These are phyloP conservation scores for Lasioglossum zephyrum DNA, from an alignment of 2,888 invertebrate species.

Conservation along the genomic window DNA sequence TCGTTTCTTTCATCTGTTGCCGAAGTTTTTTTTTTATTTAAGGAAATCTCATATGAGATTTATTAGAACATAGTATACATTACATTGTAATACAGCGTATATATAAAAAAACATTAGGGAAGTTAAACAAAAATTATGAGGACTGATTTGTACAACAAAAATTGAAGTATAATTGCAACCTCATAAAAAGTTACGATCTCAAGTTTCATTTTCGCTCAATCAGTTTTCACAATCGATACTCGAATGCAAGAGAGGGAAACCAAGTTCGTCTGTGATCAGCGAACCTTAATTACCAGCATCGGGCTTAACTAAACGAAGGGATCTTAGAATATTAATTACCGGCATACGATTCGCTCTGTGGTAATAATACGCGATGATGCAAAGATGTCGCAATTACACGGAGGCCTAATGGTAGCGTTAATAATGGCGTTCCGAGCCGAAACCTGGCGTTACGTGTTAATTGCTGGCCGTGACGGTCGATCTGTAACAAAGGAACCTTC, in stretches of 20 bases:
- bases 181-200: background rate
- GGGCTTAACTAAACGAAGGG: conserved; percentile 42
- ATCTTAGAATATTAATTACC: conserved; percentile 60
- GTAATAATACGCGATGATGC: conserved; percentile 47
- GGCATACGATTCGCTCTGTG: conserved; percentile 30
- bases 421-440: conserved; percentile 25
- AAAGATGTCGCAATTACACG: conserved; percentile 38
- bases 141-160: background rate
- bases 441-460: conserved; percentile 18
- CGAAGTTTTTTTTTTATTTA: too few relatives aligned
- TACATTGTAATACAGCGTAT: too few relatives aligned
- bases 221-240: background rate
- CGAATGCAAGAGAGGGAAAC: background rate
- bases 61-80: too few relatives aligned
- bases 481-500: conserved; percentile 4
- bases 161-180: background rate
- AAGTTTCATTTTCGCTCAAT: background rate
- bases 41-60: too few relatives aligned
- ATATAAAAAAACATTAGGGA: too few relatives aligned
- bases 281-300: conserved; percentile 38
- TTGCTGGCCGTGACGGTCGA: conserved; percentile 26
- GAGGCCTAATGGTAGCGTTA: conserved; percentile 17
- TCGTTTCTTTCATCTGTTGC: conserved; percentile 8
- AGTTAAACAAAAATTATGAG: background rate
- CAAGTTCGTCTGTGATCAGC: background rate